Evolutionary conservation across 2,888 invertebrate species (phyloP).

Genomic region (Synanthedon myopaeformis): DNA sequence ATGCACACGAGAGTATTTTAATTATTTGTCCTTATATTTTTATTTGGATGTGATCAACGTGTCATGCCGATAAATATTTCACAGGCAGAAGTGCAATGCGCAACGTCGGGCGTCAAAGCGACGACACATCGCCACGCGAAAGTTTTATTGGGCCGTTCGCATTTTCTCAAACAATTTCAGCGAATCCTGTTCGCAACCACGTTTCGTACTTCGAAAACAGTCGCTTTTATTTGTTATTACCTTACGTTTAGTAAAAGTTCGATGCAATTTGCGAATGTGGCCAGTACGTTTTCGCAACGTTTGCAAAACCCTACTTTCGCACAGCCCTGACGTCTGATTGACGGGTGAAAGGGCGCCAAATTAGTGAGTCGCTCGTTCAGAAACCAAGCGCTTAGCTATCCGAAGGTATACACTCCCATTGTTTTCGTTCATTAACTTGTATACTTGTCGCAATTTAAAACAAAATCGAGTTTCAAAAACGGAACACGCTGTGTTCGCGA

Average conservation of each 20-base stretch:
- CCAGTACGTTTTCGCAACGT: constrained; percentile 26
- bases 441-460: constrained; percentile 16
- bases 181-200: constrained; percentile 16
- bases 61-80: constrained; percentile 12
- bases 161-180: constrained; percentile 30
- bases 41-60: too few relatives aligned
- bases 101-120: constrained; percentile 15
- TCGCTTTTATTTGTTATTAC: constrained; percentile 35
- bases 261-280: constrained; percentile 37
- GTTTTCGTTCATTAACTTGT: constrained; percentile 24
- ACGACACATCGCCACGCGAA: constrained; percentile 47
- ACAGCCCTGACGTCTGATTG: constrained; percentile 52
- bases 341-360: constrained; percentile 66
- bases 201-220: constrained; percentile 31
- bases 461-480: constrained; percentile 17
- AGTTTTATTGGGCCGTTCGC: constrained; percentile 30
- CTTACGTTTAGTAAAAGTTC: constrained; percentile 26
- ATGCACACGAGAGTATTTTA: too few relatives aligned
- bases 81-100: background rate
- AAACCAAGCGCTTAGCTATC: constrained; percentile 15
- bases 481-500: constrained; percentile 41
- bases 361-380: constrained; percentile 37
- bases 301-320: constrained; percentile 35
- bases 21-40: too few relatives aligned
- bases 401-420: constrained; percentile 18